A percentile compares a stretch with the other conserved stretches of the same genome.
Evolutionary conservation across 1,140 invertebrate species (phyloP).

Genomic region (Subanguina moxae): DNA sequence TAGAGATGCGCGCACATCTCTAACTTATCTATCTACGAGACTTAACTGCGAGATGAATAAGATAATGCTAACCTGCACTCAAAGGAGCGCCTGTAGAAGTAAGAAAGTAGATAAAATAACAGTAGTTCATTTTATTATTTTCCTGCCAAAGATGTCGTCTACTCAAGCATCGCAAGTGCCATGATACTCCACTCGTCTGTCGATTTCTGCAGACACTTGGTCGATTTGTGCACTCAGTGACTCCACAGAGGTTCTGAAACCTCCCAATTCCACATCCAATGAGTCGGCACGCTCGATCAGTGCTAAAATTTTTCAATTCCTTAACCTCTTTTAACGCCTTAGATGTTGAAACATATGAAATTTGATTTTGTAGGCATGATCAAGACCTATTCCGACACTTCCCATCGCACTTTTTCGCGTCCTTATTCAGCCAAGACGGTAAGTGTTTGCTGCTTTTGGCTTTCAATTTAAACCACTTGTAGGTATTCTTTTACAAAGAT

Average conservation of each 20-base stretch:
- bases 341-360: background rate
- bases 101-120: too few species aligned
- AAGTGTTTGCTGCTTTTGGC: background rate
- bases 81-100: too few species aligned
- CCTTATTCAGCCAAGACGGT: slow-evolving; percentile 56
- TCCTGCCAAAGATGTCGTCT: background rate
- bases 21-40: too few species aligned
- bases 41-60: too few species aligned
- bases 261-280: slow-evolving; percentile 38
- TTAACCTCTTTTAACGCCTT: background rate
- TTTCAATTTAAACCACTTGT: background rate
- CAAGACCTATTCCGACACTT: background rate
- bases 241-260: slow-evolving; percentile 26
- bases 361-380: background rate
- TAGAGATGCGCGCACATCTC: too few species aligned
- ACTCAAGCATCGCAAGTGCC: slow-evolving; percentile 37
- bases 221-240: slow-evolving; percentile 39
- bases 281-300: slow-evolving; percentile 41
- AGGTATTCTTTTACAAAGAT: slow-evolving; percentile 58
- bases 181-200: slow-evolving; percentile 38
- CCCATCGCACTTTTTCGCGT: slow-evolving; percentile 15
- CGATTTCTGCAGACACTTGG: slow-evolving; percentile 37
- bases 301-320: slow-evolving; percentile 25
- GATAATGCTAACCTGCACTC: too few species aligned
- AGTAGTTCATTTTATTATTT: too few species aligned